Evolutionary conservation across 2,113 vertebrate genomes (phyloP).

Genomic region (Loxodonta africana): DNA sequence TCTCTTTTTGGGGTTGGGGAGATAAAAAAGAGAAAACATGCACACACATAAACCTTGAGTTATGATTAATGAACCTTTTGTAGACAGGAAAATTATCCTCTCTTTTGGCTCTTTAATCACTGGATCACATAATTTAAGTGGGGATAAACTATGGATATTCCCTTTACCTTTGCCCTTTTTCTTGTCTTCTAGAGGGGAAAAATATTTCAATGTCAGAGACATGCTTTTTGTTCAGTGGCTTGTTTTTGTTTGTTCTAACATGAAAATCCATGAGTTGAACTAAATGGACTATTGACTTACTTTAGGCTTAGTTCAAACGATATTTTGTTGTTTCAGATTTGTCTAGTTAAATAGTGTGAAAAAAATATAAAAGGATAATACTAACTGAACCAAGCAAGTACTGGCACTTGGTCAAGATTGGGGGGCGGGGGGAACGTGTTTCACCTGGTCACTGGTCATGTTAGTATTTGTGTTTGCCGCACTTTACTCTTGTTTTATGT

Average conservation of each 20-base stretch:
- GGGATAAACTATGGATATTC: not conserved
- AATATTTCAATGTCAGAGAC: not conserved
- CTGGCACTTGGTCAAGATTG: slow-evolving; percentile 17
- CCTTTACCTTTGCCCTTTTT: not conserved
- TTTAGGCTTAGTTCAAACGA: slow-evolving; percentile 26
- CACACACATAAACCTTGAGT: not conserved
- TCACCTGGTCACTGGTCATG: slow-evolving; percentile 25
- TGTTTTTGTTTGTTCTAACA: slow-evolving; percentile 55
- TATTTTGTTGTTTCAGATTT: slow-evolving; percentile 46
- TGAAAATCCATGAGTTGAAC: not conserved
- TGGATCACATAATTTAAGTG: slow-evolving; percentile 52
- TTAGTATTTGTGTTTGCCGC: slow-evolving; percentile 45
- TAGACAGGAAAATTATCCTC: not conserved
- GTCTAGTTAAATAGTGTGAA: slow-evolving; percentile 36
- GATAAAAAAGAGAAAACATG: not conserved
- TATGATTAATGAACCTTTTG: slow-evolving; percentile 13
- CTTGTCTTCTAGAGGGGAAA: not conserved
- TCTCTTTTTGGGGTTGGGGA: not conserved
- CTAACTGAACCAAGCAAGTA: not conserved
- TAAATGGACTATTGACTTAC: slow-evolving; percentile 8
- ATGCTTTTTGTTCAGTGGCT: slow-evolving; percentile 4
- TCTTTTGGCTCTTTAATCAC: slow-evolving; percentile 24
- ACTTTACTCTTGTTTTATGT: slow-evolving; percentile 14
- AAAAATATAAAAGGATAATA: slow-evolving; percentile 1
- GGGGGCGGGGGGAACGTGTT: not conserved